phyloP scores from a whole-genome alignment of 1,140 invertebrate genomes.

The Idris sp. region DNA sequence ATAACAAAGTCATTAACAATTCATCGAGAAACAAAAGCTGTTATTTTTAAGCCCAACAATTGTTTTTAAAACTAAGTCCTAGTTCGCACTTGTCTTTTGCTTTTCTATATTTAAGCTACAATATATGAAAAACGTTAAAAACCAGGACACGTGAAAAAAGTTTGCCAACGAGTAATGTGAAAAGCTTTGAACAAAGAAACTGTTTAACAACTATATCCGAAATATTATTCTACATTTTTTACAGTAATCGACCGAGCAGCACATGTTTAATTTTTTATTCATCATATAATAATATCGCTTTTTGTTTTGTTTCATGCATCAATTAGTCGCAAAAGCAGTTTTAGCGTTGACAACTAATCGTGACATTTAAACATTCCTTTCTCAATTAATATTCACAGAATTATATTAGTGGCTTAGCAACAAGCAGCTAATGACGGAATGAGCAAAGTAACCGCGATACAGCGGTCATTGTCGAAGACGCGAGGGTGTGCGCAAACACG shows the following conservation, averaged over 20 bases:
- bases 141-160: conserved; percentile 16
- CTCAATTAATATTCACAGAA: conserved; percentile 30
- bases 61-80: background rate
- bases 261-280: too few relatives aligned
- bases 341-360: conserved; percentile 5
- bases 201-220: conserved; percentile 21
- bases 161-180: conserved; percentile 20
- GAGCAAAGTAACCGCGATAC: conserved; percentile 56
- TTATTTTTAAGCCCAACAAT: background rate
- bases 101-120: too few relatives aligned
- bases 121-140: too few relatives aligned
- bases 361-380: conserved; percentile 16
- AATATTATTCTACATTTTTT: conserved; percentile 19
- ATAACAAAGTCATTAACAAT: conserved; percentile 5
- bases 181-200: conserved; percentile 24
- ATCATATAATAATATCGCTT: too few relatives aligned
- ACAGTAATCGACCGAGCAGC: conserved; percentile 10
- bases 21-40: background rate
- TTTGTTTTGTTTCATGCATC: too few relatives aligned
- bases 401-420: conserved; percentile 11
- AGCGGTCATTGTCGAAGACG: conserved; percentile 27
- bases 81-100: background rate
- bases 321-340: too few relatives aligned
- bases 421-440: conserved; percentile 22
- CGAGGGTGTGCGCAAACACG: conserved; percentile 11